Conservation (phyloP, 92 coral and sea anemone species). For the Isaurus tuberculatus region DNA sequence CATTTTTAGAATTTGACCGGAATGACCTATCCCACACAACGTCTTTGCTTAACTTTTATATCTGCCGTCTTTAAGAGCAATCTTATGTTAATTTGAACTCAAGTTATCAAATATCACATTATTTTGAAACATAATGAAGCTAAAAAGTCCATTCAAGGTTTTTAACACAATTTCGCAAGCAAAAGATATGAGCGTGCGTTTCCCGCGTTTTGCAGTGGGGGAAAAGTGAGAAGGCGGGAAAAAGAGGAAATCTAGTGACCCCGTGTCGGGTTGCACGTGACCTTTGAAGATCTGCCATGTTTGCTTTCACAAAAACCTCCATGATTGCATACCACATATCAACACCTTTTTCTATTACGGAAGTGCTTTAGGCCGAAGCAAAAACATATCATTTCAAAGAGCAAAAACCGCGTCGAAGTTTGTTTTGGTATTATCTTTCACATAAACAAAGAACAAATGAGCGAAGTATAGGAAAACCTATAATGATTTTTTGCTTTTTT, state of each 20-base stretch:
- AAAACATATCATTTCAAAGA: neutral
- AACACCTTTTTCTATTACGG: conserved; percentile 46
- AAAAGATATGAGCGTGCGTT: conserved; percentile 4
- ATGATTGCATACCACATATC: conserved; percentile 31
- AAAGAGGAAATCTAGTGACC: conserved; percentile 35
- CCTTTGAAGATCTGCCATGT: conserved; percentile 30
- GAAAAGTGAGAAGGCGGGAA: conserved; percentile 45
- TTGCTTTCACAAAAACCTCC: conserved; percentile 14
- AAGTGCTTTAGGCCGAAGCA: conserved; percentile 44
- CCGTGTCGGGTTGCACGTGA: conserved; percentile 44
- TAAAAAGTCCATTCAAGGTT: neutral
- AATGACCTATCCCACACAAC: conserved; percentile 46
- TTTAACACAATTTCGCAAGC: conserved; percentile 2
- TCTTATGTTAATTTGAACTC: neutral
- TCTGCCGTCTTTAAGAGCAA: neutral
- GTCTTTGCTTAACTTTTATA: neutral
- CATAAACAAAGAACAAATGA: neutral
- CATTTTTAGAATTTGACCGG: conserved; percentile 40
- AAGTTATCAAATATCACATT: neutral
- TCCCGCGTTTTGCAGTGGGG: conserved; percentile 45
- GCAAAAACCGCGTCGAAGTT: neutral
- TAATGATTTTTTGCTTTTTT: too few relatives aligned
- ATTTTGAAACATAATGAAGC: neutral
- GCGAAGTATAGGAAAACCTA: neutral
- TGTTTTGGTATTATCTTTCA: conserved; percentile 33